Conservation (phyloP, 2,797 vertebrate species). For the Coregonus ussuriensis region DNA sequence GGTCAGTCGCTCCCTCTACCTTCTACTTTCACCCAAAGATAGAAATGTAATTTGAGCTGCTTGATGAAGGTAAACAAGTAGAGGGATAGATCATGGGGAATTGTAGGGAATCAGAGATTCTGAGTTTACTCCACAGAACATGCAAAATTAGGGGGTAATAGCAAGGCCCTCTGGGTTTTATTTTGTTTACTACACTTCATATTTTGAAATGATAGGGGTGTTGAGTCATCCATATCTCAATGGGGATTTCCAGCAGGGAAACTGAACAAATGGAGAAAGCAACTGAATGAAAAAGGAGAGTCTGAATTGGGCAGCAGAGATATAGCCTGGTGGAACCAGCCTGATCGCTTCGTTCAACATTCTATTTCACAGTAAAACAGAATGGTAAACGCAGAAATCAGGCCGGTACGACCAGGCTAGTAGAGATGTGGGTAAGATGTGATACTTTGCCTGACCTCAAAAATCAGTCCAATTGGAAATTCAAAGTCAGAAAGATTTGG, state of each 20-base stretch:
- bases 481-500: constrained; percentile 34
- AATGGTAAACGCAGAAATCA: not conserved
- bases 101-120: not conserved
- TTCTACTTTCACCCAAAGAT: not conserved
- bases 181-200: not conserved
- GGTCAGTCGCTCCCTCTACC: not conserved
- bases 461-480: constrained; percentile 18
- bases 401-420: not conserved
- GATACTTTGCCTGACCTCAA: not conserved
- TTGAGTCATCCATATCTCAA: not conserved
- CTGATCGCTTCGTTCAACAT: no score
- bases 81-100: not conserved
- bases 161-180: not conserved
- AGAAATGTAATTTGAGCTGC: not conserved
- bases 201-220: not conserved
- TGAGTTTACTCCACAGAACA: not conserved
- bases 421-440: constrained; percentile 5
- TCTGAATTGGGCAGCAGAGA: no score
- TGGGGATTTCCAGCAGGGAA: not conserved
- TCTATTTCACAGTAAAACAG: no score
- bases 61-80: not conserved
- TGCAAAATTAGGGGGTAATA: not conserved
- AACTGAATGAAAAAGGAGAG: no score
- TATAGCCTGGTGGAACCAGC: no score
- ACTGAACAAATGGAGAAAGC: no score